Evolutionary conservation across 2,113 vertebrate genomes (phyloP).

Genomic region (Strix uralensis): DNA sequence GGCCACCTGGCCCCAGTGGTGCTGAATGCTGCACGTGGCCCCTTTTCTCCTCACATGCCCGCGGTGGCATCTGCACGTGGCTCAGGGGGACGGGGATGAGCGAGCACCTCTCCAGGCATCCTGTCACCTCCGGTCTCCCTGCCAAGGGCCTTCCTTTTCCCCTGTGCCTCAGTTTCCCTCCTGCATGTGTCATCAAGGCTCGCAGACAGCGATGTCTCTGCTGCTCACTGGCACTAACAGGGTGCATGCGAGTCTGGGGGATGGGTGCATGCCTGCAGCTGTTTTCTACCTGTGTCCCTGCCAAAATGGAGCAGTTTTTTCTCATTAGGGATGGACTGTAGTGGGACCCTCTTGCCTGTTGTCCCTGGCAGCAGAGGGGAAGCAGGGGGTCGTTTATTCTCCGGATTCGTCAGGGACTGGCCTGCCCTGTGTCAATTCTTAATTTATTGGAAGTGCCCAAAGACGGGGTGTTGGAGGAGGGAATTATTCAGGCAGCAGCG

Average conservation of each 20-base stretch:
- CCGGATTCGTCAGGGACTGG: rapidly evolving
- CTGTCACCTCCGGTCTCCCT: rapidly evolving
- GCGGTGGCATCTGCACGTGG: background rate
- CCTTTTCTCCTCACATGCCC: background rate
- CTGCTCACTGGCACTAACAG: background rate
- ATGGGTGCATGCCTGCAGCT: rapidly evolving
- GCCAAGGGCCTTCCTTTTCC: background rate
- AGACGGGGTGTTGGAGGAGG: rapidly evolving
- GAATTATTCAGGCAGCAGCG: background rate
- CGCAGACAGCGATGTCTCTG: rapidly evolving
- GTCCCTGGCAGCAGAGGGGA: background rate
- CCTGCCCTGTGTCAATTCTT: background rate
- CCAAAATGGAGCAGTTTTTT: background rate
- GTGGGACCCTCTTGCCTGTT: background rate
- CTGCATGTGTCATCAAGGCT: rapidly evolving
- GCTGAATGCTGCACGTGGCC: background rate
- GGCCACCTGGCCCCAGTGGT: background rate
- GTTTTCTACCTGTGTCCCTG: background rate
- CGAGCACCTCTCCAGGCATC: background rate
- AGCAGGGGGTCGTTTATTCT: background rate
- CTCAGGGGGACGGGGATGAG: background rate
- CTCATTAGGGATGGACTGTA: background rate
- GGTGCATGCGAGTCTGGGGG: rapidly evolving
- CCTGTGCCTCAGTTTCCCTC: background rate
- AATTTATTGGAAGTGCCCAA: background rate